Conservation (phyloP, 2,888 invertebrate species). For the Euphydryas editha region DNA sequence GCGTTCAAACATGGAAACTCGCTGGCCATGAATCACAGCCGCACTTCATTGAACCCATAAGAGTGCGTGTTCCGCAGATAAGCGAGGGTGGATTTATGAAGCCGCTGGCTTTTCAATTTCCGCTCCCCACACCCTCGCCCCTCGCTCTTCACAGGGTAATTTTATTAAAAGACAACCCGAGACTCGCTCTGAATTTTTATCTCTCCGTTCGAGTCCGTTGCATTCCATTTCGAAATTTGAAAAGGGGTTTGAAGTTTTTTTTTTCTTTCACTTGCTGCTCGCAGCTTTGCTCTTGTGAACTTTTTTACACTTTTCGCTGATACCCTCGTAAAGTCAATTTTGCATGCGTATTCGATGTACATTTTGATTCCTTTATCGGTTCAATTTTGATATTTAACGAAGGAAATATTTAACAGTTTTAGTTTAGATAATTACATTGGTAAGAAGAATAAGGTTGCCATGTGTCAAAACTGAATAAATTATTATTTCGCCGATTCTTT, state of each 20-base stretch:
- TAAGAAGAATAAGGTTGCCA: too few species aligned
- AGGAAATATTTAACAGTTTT: too few species aligned
- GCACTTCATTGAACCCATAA: conserved; percentile 64
- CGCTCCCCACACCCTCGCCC: conserved; percentile 55
- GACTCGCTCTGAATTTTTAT: conserved; percentile 71
- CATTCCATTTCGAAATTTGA: conserved; percentile 53
- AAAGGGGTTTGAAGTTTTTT: conserved; percentile 48
- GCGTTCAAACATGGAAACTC: conserved; percentile 45
- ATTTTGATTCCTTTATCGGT: background rate
- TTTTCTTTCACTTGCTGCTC: background rate
- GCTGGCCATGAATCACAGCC: conserved; percentile 54
- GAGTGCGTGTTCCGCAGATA: conserved; percentile 62
- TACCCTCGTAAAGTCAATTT: background rate
- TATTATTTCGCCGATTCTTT: too few species aligned
- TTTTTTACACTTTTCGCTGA: background rate
- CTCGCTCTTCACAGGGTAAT: conserved; percentile 60
- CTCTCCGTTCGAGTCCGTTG: conserved; percentile 50
- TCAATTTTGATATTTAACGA: too few species aligned
- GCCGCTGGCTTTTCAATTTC: conserved; percentile 77
- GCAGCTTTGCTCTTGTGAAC: background rate
- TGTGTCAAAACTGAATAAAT: too few species aligned
- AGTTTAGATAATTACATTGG: too few species aligned
- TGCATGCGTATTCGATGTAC: background rate
- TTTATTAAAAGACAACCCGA: conserved; percentile 73
- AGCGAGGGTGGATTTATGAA: conserved; percentile 66